phyloP scores from a whole-genome alignment of 2,113 vertebrate species.

The Holacanthus passer region DNA sequence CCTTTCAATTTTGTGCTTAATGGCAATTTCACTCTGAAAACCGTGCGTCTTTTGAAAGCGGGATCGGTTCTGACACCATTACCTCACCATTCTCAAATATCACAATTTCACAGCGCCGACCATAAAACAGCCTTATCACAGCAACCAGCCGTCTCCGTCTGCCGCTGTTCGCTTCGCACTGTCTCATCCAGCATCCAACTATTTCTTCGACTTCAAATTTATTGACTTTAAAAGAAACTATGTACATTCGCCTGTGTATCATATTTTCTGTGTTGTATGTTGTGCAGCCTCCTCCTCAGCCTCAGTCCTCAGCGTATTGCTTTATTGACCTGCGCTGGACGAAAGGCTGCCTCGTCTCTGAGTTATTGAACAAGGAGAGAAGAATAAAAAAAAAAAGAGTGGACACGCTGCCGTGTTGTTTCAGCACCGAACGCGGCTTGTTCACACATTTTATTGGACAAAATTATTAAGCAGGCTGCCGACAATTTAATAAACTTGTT shows the following conservation, averaged over 20 bases:
- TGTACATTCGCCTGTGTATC: conserved; percentile 15
- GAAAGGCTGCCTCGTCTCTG: conserved; percentile 12
- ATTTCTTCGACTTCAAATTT: conserved; percentile 3
- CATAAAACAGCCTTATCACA: conserved; percentile 52
- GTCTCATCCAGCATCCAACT: conserved; percentile 6
- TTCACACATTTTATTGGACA: conserved; percentile 37
- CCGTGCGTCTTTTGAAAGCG: conserved; percentile 9
- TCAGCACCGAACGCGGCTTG: background rate
- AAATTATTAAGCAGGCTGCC: conserved; percentile 27
- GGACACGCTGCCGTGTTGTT: conserved; percentile 21
- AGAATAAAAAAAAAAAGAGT: conserved; percentile 1
- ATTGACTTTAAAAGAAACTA: conserved; percentile 28
- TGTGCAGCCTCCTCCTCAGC: conserved; percentile 1
- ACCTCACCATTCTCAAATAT: conserved; percentile 52
- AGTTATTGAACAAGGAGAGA: conserved; percentile 20
- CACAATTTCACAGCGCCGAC: conserved; percentile 45
- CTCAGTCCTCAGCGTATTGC: conserved; percentile 29
- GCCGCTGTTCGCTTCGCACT: background rate
- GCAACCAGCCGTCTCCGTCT: conserved; percentile 14
- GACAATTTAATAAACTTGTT: conserved; percentile 51
- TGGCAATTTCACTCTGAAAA: background rate
- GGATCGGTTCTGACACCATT: conserved; percentile 51
- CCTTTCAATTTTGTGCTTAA: conserved; percentile 38
- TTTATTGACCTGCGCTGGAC: conserved; percentile 49
- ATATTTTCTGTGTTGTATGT: background rate